Evolutionary conservation across 2,888 invertebrate species (phyloP).

Genomic region (Mesorhabditis sp.): DNA sequence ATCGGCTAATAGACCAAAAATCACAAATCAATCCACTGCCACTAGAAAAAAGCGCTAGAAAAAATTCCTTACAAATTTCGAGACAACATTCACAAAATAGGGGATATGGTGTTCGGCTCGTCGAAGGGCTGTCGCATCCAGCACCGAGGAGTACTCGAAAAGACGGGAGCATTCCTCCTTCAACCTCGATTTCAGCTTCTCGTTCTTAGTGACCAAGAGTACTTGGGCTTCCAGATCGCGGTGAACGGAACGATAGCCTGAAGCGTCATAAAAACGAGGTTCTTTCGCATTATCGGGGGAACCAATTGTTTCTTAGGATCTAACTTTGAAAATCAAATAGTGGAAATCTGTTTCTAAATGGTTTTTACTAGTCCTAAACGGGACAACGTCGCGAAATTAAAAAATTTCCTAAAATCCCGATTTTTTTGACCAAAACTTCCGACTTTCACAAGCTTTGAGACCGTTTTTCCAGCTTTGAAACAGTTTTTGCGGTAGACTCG

Average conservation of each 20-base stretch:
- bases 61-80: slow-evolving; percentile 73
- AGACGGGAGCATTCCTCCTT: slow-evolving; percentile 61
- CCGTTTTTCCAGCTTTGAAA: too few relatives aligned
- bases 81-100: slow-evolving; percentile 75
- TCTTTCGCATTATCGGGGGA: too few relatives aligned
- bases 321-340: too few relatives aligned
- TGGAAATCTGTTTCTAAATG: too few relatives aligned
- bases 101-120: slow-evolving; percentile 72
- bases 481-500: too few relatives aligned
- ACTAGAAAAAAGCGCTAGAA: slow-evolving; percentile 64
- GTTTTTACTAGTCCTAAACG: too few relatives aligned
- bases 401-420: background rate
- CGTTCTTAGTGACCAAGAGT: slow-evolving; percentile 77
- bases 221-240: slow-evolving; percentile 91
- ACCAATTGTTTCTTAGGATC: too few relatives aligned
- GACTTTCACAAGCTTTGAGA: background rate
- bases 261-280: background rate
- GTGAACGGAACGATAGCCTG: slow-evolving; percentile 66
- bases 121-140: slow-evolving; percentile 64
- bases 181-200: slow-evolving; percentile 61
- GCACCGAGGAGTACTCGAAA: slow-evolving; percentile 64
- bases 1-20: background rate
- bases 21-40: background rate
- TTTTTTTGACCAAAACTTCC: slow-evolving; percentile 3
- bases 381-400: too few relatives aligned